Evolutionary conservation across 2,888 invertebrate species (phyloP).

Genomic region (Trichopoda pennipes): DNA sequence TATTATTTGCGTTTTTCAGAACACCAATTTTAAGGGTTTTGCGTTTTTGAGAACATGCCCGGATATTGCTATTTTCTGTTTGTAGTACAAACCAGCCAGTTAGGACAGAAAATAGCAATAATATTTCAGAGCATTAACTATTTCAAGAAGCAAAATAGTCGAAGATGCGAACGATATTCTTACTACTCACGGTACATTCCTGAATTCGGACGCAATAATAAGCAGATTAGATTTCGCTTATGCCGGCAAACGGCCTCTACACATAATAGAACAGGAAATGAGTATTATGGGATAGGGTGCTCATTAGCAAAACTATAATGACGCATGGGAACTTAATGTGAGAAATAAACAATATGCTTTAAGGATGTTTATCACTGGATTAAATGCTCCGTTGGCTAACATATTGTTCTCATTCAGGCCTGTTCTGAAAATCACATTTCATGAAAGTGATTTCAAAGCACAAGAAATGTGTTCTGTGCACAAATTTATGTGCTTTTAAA

Average conservation of each 20-base stretch:
- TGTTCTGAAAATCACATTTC: too few species aligned
- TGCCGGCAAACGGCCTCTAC: conserved; percentile 55
- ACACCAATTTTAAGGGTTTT: too few species aligned
- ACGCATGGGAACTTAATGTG: conserved; percentile 45
- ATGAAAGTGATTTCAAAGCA: too few species aligned
- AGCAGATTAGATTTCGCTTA: conserved; percentile 56
- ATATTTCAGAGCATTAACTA: conserved; percentile 46
- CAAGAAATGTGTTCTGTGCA: too few species aligned
- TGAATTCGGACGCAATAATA: conserved; percentile 55
- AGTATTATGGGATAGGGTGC: conserved; percentile 31
- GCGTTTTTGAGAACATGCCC: too few species aligned
- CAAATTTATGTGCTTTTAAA: too few species aligned
- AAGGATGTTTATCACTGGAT: conserved; percentile 51
- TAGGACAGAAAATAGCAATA: too few species aligned
- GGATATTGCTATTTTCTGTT: too few species aligned
- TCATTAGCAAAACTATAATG: conserved; percentile 48
- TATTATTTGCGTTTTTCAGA: too few species aligned
- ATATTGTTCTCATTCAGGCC: too few species aligned
- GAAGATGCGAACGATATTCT: conserved; percentile 35
- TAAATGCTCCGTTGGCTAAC: conserved; percentile 43
- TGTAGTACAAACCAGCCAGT: too few species aligned
- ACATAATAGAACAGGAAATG: conserved; percentile 57
- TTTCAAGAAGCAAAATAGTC: conserved; percentile 49
- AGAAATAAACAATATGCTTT: conserved; percentile 41
- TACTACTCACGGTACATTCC: conserved; percentile 53